These are phyloP conservation scores for Leptopterna dolabrata DNA, from an alignment of 2,888 invertebrate species.

Conservation along the genomic window DNA sequence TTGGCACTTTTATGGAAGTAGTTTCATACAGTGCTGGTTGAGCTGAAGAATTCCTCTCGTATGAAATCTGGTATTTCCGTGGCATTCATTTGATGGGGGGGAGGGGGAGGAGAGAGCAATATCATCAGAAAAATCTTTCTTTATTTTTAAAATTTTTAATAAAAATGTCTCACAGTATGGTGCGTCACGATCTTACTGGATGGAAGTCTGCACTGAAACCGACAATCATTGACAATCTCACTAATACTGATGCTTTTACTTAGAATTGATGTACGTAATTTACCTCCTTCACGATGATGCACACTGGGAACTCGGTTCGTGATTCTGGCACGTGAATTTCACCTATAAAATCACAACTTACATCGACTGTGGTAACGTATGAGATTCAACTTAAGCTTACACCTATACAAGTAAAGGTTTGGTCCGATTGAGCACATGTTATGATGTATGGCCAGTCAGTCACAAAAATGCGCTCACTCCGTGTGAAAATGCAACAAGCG, in stretches of 20 bases:
- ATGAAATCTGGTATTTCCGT: too few relatives aligned
- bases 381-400: constrained; percentile 2
- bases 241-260: neutral
- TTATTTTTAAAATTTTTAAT: too few relatives aligned
- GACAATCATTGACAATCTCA: neutral
- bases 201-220: neutral
- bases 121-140: too few relatives aligned
- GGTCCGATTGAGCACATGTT: neutral
- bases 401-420: neutral
- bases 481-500: neutral
- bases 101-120: too few relatives aligned
- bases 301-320: neutral
- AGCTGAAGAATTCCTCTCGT: too few relatives aligned
- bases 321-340: neutral
- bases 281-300: neutral
- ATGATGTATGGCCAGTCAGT: too few relatives aligned
- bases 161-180: neutral
- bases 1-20: too few relatives aligned
- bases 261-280: too few relatives aligned
- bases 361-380: neutral
- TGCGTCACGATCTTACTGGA: neutral
- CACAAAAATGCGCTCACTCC: neutral
- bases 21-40: too few relatives aligned
- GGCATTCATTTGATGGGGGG: too few relatives aligned
- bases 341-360: neutral